Percentiles rank a stretch among this genome's conserved stretches.
phyloP scores from a whole-genome alignment of 2,888 invertebrate genomes.

The Dryomyza anilis region DNA sequence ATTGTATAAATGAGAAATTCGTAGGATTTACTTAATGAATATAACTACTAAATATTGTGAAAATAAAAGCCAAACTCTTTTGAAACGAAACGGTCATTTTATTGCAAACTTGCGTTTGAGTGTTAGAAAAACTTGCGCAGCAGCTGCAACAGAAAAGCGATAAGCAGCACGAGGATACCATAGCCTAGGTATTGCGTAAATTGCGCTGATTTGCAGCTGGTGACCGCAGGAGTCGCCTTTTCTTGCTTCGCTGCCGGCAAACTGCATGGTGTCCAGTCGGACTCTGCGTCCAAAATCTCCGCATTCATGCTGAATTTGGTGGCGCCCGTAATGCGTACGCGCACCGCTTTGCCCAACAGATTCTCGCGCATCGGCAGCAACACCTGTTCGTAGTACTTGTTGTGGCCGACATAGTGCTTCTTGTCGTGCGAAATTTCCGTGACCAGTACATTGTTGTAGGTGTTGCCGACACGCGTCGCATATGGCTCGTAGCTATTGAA shows the following conservation, averaged over 20 bases:
- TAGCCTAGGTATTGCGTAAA: conserved; percentile 45
- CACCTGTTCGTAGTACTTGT: conserved; percentile 93
- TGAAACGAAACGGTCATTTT: neutral
- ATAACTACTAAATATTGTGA: conserved; percentile 7
- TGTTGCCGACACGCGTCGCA: conserved; percentile 65
- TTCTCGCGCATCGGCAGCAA: conserved; percentile 78
- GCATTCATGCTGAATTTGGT: conserved; percentile 82
- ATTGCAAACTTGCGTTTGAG: conserved; percentile 24
- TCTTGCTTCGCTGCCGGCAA: neutral
- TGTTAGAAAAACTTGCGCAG: conserved; percentile 34
- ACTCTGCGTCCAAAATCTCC: conserved; percentile 68
- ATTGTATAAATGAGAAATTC: neutral
- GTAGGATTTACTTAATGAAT: neutral
- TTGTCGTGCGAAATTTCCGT: conserved; percentile 94
- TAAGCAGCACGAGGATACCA: conserved; percentile 55
- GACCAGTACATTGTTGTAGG: conserved; percentile 79
- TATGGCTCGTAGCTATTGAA: conserved; percentile 92
- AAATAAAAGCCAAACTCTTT: conserved; percentile 5
- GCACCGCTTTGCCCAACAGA: conserved; percentile 82
- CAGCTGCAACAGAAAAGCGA: conserved; percentile 54
- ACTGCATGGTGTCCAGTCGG: conserved; percentile 53
- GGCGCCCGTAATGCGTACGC: conserved; percentile 73
- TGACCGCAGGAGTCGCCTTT: neutral
- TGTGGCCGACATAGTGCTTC: conserved; percentile 90
- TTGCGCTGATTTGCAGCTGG: conserved; percentile 22